phyloP scores from a whole-genome alignment of 2,888 invertebrate genomes.

The Heliothis peltigera region DNA sequence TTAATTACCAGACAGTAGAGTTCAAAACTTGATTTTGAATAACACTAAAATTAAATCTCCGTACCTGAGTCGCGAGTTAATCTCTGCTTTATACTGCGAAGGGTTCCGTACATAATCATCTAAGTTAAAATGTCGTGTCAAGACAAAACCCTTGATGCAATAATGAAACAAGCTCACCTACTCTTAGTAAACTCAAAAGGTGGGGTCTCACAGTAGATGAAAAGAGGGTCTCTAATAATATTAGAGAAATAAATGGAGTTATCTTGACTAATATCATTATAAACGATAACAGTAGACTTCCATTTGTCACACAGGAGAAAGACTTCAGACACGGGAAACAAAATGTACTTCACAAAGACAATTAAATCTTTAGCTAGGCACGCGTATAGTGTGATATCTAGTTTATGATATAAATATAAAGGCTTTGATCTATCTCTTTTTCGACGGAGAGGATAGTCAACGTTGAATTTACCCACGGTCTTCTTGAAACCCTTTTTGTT shows the following conservation, averaged over 20 bases:
- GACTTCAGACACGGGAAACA: no score
- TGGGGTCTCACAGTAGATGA: constrained; percentile 29
- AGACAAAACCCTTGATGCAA: constrained; percentile 64
- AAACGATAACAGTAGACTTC: background rate
- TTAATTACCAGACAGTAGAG: constrained; percentile 20
- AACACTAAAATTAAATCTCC: constrained; percentile 53
- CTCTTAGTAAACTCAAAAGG: constrained; percentile 53
- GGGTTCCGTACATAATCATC: constrained; percentile 60
- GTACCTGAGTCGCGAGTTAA: constrained; percentile 47
- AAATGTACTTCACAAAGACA: no score
- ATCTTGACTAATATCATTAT: background rate
- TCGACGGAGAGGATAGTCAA: no score
- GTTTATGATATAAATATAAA: no score
- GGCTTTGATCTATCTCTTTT: no score
- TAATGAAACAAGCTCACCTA: constrained; percentile 59
- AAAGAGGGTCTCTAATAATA: background rate
- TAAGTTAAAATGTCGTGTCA: constrained; percentile 61
- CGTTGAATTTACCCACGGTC: no score
- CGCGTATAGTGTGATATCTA: no score
- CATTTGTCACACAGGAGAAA: background rate
- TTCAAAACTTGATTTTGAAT: constrained; percentile 44
- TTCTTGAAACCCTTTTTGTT: no score
- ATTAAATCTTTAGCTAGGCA: no score
- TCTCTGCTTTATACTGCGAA: constrained; percentile 49
- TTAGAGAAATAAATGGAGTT: background rate